These are phyloP conservation scores for Macrotus californicus DNA, from an alignment of 2,113 vertebrate species.

Conservation along the genomic window DNA sequence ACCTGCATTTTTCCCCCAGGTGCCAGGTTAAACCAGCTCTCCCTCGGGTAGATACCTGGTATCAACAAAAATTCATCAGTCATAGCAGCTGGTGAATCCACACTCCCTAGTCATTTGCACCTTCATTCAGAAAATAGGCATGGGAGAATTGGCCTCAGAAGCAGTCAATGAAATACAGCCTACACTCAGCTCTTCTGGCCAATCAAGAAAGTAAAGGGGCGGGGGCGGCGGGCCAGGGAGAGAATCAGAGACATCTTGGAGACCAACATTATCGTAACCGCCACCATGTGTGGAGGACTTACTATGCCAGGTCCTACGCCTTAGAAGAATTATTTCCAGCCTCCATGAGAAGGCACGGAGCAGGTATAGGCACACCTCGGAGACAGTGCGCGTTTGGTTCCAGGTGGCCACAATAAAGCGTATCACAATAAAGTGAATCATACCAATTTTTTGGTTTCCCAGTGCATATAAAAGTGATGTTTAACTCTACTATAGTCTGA, in stretches of 20 bases:
- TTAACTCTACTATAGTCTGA: neutral
- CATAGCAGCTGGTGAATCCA: slow-evolving; percentile 28
- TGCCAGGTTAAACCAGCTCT: neutral
- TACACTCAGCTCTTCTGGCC: neutral
- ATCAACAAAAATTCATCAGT: slow-evolving; percentile 60
- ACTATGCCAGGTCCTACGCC: neutral
- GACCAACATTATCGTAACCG: neutral
- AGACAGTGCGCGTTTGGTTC: neutral
- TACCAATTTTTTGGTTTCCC: neutral
- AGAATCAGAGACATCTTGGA: neutral
- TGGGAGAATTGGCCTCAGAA: neutral
- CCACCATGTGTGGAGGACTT: neutral
- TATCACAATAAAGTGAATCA: neutral
- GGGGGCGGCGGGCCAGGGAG: accelerated
- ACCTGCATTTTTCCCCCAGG: neutral
- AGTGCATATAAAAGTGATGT: neutral
- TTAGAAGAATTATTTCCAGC: neutral
- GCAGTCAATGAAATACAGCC: neutral
- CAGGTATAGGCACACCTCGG: neutral
- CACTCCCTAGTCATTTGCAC: neutral
- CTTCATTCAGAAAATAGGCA: neutral
- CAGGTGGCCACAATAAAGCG: neutral
- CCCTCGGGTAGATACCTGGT: neutral
- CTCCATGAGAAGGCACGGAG: neutral
- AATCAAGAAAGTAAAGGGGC: neutral